phyloP scores from a whole-genome alignment of 2,888 invertebrate genomes.

The Hermodice carunculata region DNA sequence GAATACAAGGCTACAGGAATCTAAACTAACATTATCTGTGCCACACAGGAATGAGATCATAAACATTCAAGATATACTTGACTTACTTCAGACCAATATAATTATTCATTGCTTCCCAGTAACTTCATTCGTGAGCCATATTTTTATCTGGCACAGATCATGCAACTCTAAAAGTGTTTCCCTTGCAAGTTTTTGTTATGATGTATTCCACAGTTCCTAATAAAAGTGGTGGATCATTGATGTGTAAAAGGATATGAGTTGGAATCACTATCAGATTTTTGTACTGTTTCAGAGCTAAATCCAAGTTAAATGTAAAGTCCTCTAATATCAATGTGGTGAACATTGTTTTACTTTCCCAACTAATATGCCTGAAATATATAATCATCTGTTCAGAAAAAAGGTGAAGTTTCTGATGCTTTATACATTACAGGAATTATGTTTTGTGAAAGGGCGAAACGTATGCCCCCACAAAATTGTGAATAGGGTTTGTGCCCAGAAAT shows the following conservation, averaged over 20 bases:
- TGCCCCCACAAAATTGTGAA: constrained; percentile 63
- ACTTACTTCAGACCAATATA: too few relatives aligned
- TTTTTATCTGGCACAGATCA: too few relatives aligned
- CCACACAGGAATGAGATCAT: too few relatives aligned
- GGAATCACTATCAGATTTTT: too few relatives aligned
- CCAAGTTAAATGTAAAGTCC: constrained; percentile 86
- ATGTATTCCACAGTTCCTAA: constrained; percentile 21
- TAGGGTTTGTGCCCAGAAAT: constrained; percentile 36
- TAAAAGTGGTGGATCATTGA: constrained; percentile 12
- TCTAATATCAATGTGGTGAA: constrained; percentile 72
- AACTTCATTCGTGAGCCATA: too few relatives aligned
- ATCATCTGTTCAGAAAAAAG: constrained; percentile 61
- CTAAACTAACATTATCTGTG: too few relatives aligned
- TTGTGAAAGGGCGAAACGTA: constrained; percentile 49
- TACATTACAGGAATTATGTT: constrained; percentile 50
- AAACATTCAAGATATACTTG: too few relatives aligned
- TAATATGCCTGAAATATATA: constrained; percentile 58
- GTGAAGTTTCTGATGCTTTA: constrained; percentile 45
- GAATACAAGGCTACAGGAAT: too few relatives aligned
- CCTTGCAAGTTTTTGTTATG: constrained; percentile 1
- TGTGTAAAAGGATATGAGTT: constrained; percentile 23
- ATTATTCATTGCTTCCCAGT: too few relatives aligned
- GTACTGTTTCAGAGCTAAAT: constrained; percentile 26
- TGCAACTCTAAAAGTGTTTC: too few relatives aligned
- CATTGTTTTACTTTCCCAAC: constrained; percentile 44